Base-by-base conservation (phyloP, 2,113 vertebrate species). In the Acinonyx jubatus region DNA sequence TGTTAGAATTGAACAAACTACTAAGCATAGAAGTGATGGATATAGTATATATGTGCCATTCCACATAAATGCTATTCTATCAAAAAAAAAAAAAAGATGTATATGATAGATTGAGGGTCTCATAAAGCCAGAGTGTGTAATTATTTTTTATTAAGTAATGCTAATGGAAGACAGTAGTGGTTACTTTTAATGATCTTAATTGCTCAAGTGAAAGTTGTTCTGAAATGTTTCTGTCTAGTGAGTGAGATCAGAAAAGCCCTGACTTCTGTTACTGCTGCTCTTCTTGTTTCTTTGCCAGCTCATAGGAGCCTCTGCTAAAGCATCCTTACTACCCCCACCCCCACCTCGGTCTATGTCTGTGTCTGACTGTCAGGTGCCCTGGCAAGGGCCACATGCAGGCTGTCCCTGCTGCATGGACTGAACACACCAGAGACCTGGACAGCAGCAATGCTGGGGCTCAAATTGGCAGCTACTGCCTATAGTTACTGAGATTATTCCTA, bases 321-420 rank as follows among this genome's bases (percentile, higher is more conserved):
- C 13, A 33, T n/a, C 87, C 19, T 73, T 9, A 33, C 23, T 41
- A 11, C 1, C 2, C 23, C 3, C 1, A 0, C 6, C 16, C 18
- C 1, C 0, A 7, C 10, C 15, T 50, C 14, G 21, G 1, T 74
- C 33, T 50, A 0, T 31, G 3, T 90, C 41, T 61, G 1, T 15
- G 25, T 81, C 16, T 3, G 4, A 41, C 45, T 63, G 45, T 52
- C 55, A 50, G 63, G 16, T n/a, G n/a, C 38, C 33, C 1, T 33
- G 21, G 19, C n/a, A 27, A 7, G 31, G 21, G 3, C 65, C 38
- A 7, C 21, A 15, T 27, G 21, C 41, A 15, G 11, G 33, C 13
- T 21, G 14, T 65, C 61, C 71, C 9, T 29, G 36, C n/a, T 45
- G 14, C 21, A 1, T 14, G 23, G 13, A 86, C 65, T 23, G 33